Evolutionary conservation across 2,797 vertebrate genomes (phyloP), one percentile per base, ranked within the genome.

Genomic region (Pitangus sulphuratus): DNA sequence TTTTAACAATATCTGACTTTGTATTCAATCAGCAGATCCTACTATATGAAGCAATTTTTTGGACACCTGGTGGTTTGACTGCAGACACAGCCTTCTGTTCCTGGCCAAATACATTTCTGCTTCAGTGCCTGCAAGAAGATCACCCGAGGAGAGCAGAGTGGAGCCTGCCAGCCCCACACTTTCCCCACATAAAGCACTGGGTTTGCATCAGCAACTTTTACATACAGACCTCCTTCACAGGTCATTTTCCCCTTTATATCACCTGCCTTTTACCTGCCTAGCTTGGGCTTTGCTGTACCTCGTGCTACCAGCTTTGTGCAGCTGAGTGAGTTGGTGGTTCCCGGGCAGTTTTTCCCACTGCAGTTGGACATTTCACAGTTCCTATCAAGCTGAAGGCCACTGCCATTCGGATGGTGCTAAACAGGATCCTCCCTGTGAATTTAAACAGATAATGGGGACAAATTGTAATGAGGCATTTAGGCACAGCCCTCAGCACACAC

Each of bases 131-230:
- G 57, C 50, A 84, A 74, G 85, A 87, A 91, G 93, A 88, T 70
- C 87, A 94, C 72, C 80, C 5, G 20, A 84, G 80, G 91, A 88
- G 70, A 94, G 61, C 30, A 92, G 71, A 84, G 60, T 64, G 25
- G 62, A 79, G n/a, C 33, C 72, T 84, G 86, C 76, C 93, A 95
- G 80, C 57, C 45, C 39, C 65, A 42, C 3, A 2, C 44, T 58
- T 48, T 42, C 84, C 48, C 75, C 72, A 86, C 35, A 50, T 24
- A 85, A 77, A 76, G 22, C 31, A 40, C 51, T 76, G 84, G 84
- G 31, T 24, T 85, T 18, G 50, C 78, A 74, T 71, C 87, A 91
- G 69, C 54, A 87, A 62, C 42, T 85, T 75, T 45, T 66, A 37
- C 2, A 20, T 17, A 91, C 50, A 57, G 44, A 19, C 35, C 7